A percentile compares a stretch with the other conserved stretches of the same genome.
Evolutionary conservation across 2,888 invertebrate genomes (phyloP).

Genomic region (Argyra leucocephala): DNA sequence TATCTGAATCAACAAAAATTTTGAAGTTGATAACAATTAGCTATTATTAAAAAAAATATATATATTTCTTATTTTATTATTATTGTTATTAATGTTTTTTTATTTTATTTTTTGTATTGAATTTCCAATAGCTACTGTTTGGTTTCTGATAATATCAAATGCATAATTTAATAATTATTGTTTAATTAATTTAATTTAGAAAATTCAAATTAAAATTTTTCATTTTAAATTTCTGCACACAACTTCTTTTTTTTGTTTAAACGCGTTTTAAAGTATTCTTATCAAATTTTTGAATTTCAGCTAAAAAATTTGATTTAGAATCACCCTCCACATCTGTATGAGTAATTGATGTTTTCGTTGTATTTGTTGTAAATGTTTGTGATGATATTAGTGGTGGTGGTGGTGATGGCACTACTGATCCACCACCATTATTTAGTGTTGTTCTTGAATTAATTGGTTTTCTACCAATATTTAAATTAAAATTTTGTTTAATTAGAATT

Average conservation of each 20-base stretch:
- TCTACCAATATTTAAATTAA: constrained; percentile 18
- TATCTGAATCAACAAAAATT: too few relatives aligned
- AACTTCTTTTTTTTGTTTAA: not conserved
- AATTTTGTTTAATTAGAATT: constrained; percentile 20
- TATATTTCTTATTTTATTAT: too few relatives aligned
- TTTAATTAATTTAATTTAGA: too few relatives aligned
- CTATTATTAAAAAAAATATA: too few relatives aligned
- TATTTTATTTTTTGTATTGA: not conserved
- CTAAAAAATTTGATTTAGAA: not conserved
- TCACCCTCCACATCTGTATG: not conserved
- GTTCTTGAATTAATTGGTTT: constrained; percentile 19
- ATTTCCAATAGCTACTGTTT: not conserved
- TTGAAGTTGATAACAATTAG: too few relatives aligned
- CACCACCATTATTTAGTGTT: constrained; percentile 18
- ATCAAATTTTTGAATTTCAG: not conserved
- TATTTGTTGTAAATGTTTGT: constrained; percentile 18
- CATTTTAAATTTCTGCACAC: too few relatives aligned
- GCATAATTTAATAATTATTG: too few relatives aligned
- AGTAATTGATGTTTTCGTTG: not conserved
- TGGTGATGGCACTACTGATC: constrained; percentile 26
- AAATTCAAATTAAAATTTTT: too few relatives aligned
- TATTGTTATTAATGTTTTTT: too few relatives aligned
- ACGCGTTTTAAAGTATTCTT: not conserved
- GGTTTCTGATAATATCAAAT: not conserved
- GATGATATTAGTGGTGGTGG: constrained; percentile 33